Percentiles rank a stretch among this genome's conserved stretches.
phyloP scores from a whole-genome alignment of 1,140 invertebrate genomes.

The Sminthurides bifidus region DNA sequence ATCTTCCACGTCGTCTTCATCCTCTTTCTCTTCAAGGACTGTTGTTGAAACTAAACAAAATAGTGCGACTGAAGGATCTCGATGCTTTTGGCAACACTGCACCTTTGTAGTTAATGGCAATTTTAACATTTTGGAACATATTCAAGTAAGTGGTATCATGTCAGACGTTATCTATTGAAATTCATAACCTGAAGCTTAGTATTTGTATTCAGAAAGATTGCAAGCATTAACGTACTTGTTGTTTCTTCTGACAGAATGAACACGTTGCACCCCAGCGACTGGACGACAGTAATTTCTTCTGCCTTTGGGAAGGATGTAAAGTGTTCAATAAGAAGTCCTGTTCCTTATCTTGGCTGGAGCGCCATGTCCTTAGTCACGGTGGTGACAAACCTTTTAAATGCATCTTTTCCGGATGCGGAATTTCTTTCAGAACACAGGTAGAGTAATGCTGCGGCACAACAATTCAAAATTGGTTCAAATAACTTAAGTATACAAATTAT shows the following conservation, averaged over 20 bases:
- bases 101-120: slow-evolving; percentile 60
- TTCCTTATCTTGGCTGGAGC: slow-evolving; percentile 80
- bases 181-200: background rate
- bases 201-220: background rate
- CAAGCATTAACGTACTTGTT: slow-evolving; percentile 2
- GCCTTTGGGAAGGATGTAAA: slow-evolving; percentile 85
- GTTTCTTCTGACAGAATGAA: slow-evolving; percentile 45
- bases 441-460: slow-evolving; percentile 19
- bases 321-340: slow-evolving; percentile 84
- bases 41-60: slow-evolving; percentile 1
- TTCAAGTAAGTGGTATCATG: slow-evolving; percentile 51
- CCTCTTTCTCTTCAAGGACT: background rate
- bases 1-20: background rate
- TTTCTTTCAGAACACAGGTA: slow-evolving; percentile 83
- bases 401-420: slow-evolving; percentile 83
- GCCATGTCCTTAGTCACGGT: slow-evolving; percentile 80
- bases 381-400: slow-evolving; percentile 91
- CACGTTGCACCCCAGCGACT: slow-evolving; percentile 76
- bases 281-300: slow-evolving; percentile 63
- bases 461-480: too few relatives aligned
- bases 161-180: background rate
- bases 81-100: slow-evolving; percentile 78
- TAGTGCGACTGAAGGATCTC: background rate
- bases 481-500: too few relatives aligned
- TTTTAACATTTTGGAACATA: slow-evolving; percentile 71